Evolutionary conservation across 2,797 vertebrate genomes (phyloP).

Genomic region (Brachyrhaphis roseni): DNA sequence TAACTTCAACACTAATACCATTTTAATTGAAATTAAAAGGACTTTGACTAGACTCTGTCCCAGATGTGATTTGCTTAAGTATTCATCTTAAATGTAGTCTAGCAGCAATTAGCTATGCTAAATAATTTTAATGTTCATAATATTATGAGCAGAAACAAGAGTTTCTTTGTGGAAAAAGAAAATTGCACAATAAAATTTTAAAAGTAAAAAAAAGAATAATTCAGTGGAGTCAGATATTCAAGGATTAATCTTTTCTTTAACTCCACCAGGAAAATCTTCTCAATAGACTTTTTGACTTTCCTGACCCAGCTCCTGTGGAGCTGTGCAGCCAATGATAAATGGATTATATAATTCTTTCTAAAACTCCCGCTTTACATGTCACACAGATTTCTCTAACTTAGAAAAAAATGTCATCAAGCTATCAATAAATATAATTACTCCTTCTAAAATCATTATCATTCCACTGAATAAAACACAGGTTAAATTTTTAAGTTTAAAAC

Average conservation of each 20-base stretch:
- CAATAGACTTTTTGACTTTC: neutral
- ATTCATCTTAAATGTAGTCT: neutral
- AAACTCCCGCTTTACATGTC: neutral
- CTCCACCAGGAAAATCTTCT: neutral
- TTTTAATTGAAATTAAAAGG: slow-evolving; percentile 32
- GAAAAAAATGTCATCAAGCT: neutral
- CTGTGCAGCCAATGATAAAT: neutral
- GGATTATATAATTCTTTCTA: neutral
- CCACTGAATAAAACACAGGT: neutral
- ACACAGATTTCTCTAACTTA: neutral
- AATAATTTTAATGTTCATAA: neutral
- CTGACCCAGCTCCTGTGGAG: neutral
- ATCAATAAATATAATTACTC: neutral
- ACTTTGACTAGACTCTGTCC: neutral
- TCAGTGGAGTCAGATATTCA: neutral
- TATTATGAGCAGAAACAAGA: neutral
- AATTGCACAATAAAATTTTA: neutral
- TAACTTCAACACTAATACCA: slow-evolving; percentile 13
- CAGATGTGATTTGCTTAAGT: neutral
- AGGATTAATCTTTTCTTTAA: neutral
- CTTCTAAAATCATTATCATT: neutral
- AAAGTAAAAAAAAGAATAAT: neutral
- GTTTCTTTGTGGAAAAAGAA: neutral
- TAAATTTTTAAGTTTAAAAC: neutral
- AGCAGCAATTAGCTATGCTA: neutral